Evolutionary conservation across 2,888 invertebrate species (phyloP), one percentile per base, ranked within the genome.

Genomic region (Lottia gigantea): DNA sequence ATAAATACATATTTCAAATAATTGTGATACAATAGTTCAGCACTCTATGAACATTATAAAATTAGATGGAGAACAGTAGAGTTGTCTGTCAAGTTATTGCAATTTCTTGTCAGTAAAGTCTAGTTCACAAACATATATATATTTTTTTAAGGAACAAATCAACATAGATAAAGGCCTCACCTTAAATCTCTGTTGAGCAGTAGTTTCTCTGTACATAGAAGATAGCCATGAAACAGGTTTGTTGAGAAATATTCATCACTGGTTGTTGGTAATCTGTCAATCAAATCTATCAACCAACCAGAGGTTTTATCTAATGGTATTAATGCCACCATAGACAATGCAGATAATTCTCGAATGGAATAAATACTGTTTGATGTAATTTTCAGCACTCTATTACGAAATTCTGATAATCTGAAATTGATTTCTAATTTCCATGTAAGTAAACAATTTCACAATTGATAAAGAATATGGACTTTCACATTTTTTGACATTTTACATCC

Each of bases 281-380:
- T 62, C 26, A 78, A 66, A 4, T 75, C 67, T 25, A 46, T 66
- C 67, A 78, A 62, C 16, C 71, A 73, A 26, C 70, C 49, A 19
- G 71, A 68, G 64, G 77, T 71, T 25, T 73, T 70, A 25, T 77
- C 71, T 46, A 74, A 68, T 16, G 79, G 74, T 55, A 83, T 78
- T 71, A 86, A 78, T 31, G 82, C 79, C 55, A 80, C 81, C 26
- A 80, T 73, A 12, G 84, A 80, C 68, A 77, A 71, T 14, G 86
- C 84, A 68, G 85, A 80, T 40, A 86, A 74, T 46, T 84, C 81
- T 46, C 86, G 76, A 26, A 87, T 78, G 46, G 78, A 81, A 65
- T 81, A 82, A 11, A 86, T 82, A 15, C 83, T 83, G 75, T 81
- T 84, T 2, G 74, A 71, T 6, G 79, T 65, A n/a, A 74, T 71